Conservation (phyloP, 2,888 invertebrate species). For the Criorhina ranunculi region DNA sequence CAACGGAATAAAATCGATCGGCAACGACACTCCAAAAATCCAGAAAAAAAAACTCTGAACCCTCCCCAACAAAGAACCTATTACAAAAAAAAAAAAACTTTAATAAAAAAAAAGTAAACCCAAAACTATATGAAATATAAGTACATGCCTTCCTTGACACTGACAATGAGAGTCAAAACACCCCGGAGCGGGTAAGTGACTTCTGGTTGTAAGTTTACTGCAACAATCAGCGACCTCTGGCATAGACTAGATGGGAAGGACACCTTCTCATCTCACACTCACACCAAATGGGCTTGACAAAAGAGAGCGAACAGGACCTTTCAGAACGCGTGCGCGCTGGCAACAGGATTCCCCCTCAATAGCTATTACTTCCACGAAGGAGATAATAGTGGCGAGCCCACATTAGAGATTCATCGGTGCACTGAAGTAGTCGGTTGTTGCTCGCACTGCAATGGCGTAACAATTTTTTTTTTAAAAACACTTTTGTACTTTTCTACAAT, state of each 20-base stretch:
- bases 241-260: conserved; percentile 47
- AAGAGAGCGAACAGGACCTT: conserved; percentile 32
- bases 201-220: conserved; percentile 56
- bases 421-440: conserved; percentile 72
- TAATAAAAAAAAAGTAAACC: conserved; percentile 15
- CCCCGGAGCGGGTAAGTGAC: conserved; percentile 68
- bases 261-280: no score
- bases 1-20: conserved; percentile 49
- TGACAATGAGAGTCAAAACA: conserved; percentile 74
- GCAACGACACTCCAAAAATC: conserved; percentile 3
- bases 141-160: conserved; percentile 71
- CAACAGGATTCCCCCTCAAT: conserved; percentile 37
- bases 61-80: conserved; percentile 74
- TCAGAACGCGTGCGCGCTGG: conserved; percentile 64
- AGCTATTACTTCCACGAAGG: conserved; percentile 15
- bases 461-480: conserved; percentile 57
- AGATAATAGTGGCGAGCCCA: conserved; percentile 57
- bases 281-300: not conserved
- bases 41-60: conserved; percentile 58
- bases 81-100: conserved; percentile 68
- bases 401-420: conserved; percentile 67
- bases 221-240: conserved; percentile 72
- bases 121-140: conserved; percentile 34
- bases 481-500: conserved; percentile 71
- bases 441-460: conserved; percentile 63